These are phyloP conservation scores for Drosophila serrata DNA, from an alignment of 1,140 invertebrate genomes.

Conservation along the genomic window DNA sequence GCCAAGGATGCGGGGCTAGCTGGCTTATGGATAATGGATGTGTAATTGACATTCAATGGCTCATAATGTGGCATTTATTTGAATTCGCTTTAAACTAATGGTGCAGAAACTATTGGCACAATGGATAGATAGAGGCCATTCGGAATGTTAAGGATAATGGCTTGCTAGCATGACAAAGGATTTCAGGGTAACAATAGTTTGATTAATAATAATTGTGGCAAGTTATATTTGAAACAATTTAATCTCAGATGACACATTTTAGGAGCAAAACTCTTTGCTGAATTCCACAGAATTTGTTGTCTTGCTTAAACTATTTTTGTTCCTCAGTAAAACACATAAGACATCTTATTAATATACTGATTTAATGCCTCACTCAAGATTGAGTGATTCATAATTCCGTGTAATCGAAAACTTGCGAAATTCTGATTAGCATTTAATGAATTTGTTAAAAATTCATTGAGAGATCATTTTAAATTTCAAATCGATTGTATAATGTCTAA, in stretches of 20 bases:
- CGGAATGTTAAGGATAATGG: slow-evolving; percentile 15
- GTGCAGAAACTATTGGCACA: slow-evolving; percentile 38
- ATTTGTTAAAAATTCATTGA: neutral
- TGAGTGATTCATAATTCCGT: neutral
- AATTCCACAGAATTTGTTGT: neutral
- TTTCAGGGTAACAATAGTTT: neutral
- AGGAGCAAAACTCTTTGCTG: neutral
- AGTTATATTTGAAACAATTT: neutral
- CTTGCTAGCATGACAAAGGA: slow-evolving; percentile 7
- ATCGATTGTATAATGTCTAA: slow-evolving; percentile 10
- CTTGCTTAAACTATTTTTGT: neutral
- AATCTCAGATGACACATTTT: neutral
- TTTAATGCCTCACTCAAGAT: neutral
- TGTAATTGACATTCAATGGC: slow-evolving; percentile 75
- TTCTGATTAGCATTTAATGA: neutral
- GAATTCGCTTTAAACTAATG: slow-evolving; percentile 59
- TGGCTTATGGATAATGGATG: slow-evolving; percentile 49
- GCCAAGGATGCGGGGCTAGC: neutral
- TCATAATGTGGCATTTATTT: slow-evolving; percentile 74
- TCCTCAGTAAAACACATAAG: neutral
- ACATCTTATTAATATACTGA: neutral
- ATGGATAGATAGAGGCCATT: neutral
- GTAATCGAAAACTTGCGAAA: neutral
- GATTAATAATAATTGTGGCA: neutral
- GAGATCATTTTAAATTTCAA: neutral